phyloP scores from a whole-genome alignment of 2,113 vertebrate genomes.

The Dryoscopus gambensis region DNA sequence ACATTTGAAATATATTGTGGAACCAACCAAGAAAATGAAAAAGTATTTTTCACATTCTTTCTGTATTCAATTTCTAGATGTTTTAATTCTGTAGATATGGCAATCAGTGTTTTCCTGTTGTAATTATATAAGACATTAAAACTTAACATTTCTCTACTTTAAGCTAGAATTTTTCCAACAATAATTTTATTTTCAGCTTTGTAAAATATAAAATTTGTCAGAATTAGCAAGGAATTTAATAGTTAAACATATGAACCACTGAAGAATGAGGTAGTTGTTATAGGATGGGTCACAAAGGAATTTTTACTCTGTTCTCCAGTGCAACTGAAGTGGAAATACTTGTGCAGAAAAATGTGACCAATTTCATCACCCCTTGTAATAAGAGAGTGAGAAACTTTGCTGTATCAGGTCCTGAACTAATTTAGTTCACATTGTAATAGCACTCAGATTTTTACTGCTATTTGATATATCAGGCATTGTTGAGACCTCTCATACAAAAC shows the following conservation, averaged over 20 bases:
- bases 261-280: not conserved
- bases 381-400: not conserved
- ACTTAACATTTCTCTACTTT: not conserved
- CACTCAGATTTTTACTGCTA: not conserved
- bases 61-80: not conserved
- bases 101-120: not conserved
- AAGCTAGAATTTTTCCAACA: not conserved
- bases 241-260: not conserved
- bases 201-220: not conserved
- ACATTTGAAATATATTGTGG: not conserved
- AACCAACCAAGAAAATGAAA: constrained; percentile 7
- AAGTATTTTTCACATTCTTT: not conserved
- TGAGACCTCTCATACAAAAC: not conserved
- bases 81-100: not conserved
- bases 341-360: not conserved
- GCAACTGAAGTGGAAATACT: constrained; percentile 4
- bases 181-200: not conserved
- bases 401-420: not conserved
- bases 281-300: not conserved
- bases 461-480: not conserved
- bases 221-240: not conserved
- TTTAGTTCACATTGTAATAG: not conserved
- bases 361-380: not conserved
- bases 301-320: not conserved
- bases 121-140: not conserved